Evolutionary conservation across 2,888 invertebrate species (phyloP).

Genomic region (Eupithecia inturbata): DNA sequence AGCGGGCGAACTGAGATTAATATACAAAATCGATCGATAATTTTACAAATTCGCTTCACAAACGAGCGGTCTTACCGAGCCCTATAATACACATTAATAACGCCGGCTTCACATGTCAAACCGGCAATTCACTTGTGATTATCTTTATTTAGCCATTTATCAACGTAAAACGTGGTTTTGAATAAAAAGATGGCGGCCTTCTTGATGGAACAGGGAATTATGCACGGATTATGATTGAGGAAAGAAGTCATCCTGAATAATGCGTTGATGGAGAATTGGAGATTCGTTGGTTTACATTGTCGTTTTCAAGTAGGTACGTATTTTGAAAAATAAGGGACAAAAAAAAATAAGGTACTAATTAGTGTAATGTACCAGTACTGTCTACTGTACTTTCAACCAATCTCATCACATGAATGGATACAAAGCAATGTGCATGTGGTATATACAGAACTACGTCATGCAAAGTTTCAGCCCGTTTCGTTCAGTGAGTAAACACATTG

Average conservation of each 20-base stretch:
- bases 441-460: too few relatives aligned
- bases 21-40: conserved; percentile 78
- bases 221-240: conserved; percentile 10
- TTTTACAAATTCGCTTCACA: conserved; percentile 78
- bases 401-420: background rate
- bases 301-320: background rate
- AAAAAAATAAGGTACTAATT: too few relatives aligned
- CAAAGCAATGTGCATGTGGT: too few relatives aligned
- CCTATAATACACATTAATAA: conserved; percentile 83
- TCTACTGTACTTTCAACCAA: background rate
- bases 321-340: background rate
- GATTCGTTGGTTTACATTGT: background rate
- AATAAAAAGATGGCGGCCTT: conserved; percentile 47
- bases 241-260: background rate
- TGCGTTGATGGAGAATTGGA: background rate
- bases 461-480: too few relatives aligned
- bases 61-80: conserved; percentile 71
- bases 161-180: conserved; percentile 60
- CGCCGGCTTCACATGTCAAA: conserved; percentile 78
- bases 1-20: conserved; percentile 66
- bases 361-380: too few relatives aligned
- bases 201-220: conserved; percentile 23
- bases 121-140: conserved; percentile 76
- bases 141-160: conserved; percentile 81
- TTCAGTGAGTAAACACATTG: too few relatives aligned